Conservation (phyloP, 2,888 invertebrate genomes). For the Sarcophaga caerulescens region DNA sequence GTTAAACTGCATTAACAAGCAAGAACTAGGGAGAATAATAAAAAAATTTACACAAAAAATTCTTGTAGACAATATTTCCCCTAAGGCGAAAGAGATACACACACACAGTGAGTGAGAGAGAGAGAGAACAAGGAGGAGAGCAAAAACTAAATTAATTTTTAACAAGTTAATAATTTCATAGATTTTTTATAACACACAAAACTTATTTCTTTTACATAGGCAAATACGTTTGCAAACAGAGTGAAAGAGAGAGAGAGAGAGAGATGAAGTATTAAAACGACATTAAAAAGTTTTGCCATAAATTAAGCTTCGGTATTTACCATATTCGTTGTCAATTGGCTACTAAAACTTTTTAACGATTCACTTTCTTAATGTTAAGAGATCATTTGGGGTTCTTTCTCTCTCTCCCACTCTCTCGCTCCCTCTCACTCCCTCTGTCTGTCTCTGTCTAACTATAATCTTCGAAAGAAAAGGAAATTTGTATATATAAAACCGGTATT, state of each 20-base stretch:
- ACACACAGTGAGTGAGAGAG: background rate
- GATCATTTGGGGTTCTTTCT: background rate
- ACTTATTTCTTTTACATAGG: background rate
- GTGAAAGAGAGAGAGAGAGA: background rate
- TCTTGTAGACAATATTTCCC: background rate
- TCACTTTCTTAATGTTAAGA: background rate
- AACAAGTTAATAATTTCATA: slow-evolving; percentile 46
- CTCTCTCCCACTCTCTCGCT: background rate
- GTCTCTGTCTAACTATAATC: background rate
- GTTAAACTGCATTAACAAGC: background rate
- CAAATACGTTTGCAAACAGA: background rate
- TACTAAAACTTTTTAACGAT: background rate
- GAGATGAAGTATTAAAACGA: background rate
- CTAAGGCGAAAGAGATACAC: too few species aligned
- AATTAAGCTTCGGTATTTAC: background rate
- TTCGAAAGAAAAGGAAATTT: background rate
- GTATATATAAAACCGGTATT: too few species aligned
- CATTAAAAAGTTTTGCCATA: background rate
- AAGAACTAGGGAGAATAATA: background rate
- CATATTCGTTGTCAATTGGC: background rate
- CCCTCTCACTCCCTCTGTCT: background rate
- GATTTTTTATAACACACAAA: slow-evolving; percentile 1
- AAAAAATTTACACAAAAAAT: slow-evolving; percentile 7
- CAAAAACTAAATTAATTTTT: slow-evolving; percentile 44
- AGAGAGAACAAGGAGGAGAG: background rate